Conservation (phyloP, 2,888 invertebrate genomes). For the Ormyrus rosae region DNA sequence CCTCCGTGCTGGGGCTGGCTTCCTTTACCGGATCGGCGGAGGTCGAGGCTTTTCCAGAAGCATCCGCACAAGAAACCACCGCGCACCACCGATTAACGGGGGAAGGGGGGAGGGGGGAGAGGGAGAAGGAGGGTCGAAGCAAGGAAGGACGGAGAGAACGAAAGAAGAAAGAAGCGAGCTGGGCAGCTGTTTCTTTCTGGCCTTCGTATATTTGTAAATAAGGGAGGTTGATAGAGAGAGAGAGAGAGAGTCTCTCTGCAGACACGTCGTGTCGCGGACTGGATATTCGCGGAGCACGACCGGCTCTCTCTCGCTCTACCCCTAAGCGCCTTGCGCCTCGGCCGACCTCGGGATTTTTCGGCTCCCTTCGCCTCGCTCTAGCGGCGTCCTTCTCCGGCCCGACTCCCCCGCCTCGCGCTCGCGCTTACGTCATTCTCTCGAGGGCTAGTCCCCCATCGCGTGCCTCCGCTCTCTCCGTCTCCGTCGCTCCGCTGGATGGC, state of each 20-base stretch:
- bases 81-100: background rate
- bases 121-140: background rate
- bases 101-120: background rate
- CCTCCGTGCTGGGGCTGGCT: no score
- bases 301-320: constrained; percentile 62
- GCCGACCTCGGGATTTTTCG: constrained; percentile 66
- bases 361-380: constrained; percentile 56
- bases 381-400: background rate
- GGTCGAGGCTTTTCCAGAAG: no score
- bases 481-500: constrained; percentile 61
- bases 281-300: constrained; percentile 52
- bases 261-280: constrained; percentile 44
- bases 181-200: background rate
- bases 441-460: constrained; percentile 21
- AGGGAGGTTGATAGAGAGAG: background rate
- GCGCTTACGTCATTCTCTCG: constrained; percentile 39
- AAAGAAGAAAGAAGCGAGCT: background rate
- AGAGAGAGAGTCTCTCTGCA: constrained; percentile 2
- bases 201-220: no score
- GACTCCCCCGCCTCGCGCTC: background rate
- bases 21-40: no score
- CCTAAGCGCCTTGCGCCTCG: constrained; percentile 54
- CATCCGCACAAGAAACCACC: no score
- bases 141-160: no score
- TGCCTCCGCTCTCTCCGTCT: constrained; percentile 14